Evolutionary conservation across 2,888 invertebrate species (phyloP).

Genomic region (Aphrophora alni): DNA sequence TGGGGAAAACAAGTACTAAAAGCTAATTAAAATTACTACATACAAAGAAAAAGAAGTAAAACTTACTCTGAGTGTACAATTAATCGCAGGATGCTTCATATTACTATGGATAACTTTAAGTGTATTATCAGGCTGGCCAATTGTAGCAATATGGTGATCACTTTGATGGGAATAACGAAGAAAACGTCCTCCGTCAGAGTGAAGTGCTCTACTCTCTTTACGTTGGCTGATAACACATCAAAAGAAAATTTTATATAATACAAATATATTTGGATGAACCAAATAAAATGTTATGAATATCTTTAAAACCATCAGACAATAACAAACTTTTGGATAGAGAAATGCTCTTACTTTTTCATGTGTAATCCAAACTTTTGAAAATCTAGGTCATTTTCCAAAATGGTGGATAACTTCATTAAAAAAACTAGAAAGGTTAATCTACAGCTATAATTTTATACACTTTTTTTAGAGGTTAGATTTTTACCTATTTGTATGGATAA

Average conservation of each 20-base stretch:
- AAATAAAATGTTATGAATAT: too few relatives aligned
- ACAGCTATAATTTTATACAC: too few relatives aligned
- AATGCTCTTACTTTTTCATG: too few relatives aligned
- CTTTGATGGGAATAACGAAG: constrained; percentile 68
- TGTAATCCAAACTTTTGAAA: too few relatives aligned
- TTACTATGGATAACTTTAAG: constrained; percentile 69
- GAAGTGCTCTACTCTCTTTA: constrained; percentile 64
- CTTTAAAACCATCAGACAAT: not conserved
- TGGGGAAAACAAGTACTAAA: too few relatives aligned
- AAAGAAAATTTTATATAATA: constrained; percentile 27
- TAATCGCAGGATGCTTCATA: constrained; percentile 64
- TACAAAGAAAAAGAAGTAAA: too few relatives aligned
- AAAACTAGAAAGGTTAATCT: too few relatives aligned
- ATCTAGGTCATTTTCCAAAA: too few relatives aligned
- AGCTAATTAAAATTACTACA: too few relatives aligned
- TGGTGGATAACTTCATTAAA: too few relatives aligned
- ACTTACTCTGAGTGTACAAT: constrained; percentile 55
- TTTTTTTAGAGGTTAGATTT: too few relatives aligned
- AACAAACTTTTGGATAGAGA: not conserved
- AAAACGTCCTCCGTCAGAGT: constrained; percentile 67
- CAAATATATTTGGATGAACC: not conserved
- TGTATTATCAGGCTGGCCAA: constrained; percentile 69
- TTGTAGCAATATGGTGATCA: constrained; percentile 69
- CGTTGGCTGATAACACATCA: constrained; percentile 61
- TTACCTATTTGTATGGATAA: too few relatives aligned